Percentiles rank a stretch among this genome's conserved stretches.
Conservation (phyloP, 2,113 vertebrate species). For the Ptilonorhynchus violaceus region DNA sequence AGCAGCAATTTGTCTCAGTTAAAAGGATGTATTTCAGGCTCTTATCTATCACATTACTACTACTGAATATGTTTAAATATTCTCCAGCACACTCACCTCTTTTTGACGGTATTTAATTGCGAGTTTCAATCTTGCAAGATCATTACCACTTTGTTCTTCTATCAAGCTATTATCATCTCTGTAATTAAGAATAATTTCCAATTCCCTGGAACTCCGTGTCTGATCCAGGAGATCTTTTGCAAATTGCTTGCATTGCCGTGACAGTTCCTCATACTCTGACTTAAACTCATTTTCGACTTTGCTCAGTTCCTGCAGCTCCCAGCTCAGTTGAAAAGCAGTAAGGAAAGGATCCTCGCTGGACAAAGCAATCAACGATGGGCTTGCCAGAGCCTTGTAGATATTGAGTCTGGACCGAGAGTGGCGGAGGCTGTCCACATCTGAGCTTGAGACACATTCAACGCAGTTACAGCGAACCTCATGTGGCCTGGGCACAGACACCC, state of each 20-base stretch:
- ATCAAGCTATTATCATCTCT: slow-evolving; percentile 88
- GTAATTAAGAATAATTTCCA: slow-evolving; percentile 96
- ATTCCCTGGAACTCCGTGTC: slow-evolving; percentile 92
- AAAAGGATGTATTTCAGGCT: not conserved
- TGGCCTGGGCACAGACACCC: slow-evolving; percentile 92
- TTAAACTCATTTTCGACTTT: slow-evolving; percentile 98
- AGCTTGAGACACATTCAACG: slow-evolving; percentile 88
- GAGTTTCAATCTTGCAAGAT: slow-evolving; percentile 92
- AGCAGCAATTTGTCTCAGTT: slow-evolving; percentile 16
- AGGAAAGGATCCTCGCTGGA: slow-evolving; percentile 98
- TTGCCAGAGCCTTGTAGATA: slow-evolving; percentile 92
- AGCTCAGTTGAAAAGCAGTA: slow-evolving; percentile 93
- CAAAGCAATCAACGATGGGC: slow-evolving; percentile 89
- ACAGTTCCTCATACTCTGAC: slow-evolving; percentile 93
- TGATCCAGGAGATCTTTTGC: slow-evolving; percentile 97
- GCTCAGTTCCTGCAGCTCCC: slow-evolving; percentile 95
- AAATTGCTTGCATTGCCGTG: slow-evolving; percentile 88
- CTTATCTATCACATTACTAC: slow-evolving; percentile 24
- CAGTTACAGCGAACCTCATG: slow-evolving; percentile 95
- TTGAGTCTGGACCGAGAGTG: slow-evolving; percentile 94
- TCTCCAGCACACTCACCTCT: slow-evolving; percentile 82
- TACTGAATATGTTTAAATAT: not conserved
- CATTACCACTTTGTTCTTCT: slow-evolving; percentile 85
- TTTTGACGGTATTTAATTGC: slow-evolving; percentile 98
- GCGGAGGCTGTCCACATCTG: slow-evolving; percentile 91